Conservation (phyloP, 2,888 invertebrate genomes). For the Phymatocera aterrima region DNA sequence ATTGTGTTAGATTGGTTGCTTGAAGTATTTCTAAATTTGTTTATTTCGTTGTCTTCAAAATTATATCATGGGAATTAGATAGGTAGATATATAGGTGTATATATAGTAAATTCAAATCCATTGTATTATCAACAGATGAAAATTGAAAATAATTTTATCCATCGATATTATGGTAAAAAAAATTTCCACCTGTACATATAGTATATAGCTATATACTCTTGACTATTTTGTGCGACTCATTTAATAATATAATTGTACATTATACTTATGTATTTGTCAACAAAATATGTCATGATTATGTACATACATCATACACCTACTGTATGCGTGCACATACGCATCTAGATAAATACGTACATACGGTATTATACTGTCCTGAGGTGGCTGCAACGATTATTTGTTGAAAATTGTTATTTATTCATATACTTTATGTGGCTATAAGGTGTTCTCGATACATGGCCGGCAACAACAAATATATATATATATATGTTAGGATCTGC, state of each 20-base stretch:
- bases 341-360: not conserved
- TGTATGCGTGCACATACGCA: not conserved
- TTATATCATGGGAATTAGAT: too few relatives aligned
- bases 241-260: too few relatives aligned
- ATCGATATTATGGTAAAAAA: not conserved
- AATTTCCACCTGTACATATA: too few relatives aligned
- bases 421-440: too few relatives aligned
- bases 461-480: not conserved
- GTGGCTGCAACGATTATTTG: conserved; percentile 26
- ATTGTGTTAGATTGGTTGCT: too few relatives aligned
- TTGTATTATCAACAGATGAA: too few relatives aligned
- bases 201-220: conserved; percentile 12
- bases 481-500: too few relatives aligned
- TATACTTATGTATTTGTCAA: conserved; percentile 5
- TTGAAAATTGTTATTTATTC: conserved; percentile 37
- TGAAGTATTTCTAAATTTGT: too few relatives aligned
- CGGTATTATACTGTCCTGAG: not conserved
- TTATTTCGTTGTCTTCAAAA: too few relatives aligned
- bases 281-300: conserved; percentile 31
- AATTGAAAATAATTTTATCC: not conserved
- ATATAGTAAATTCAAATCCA: too few relatives aligned
- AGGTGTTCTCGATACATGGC: not conserved
- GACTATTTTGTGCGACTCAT: conserved; percentile 30
- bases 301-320: not conserved
- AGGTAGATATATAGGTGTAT: too few relatives aligned